phyloP scores from a whole-genome alignment of 2,113 vertebrate genomes.

The Henicopernis longicauda region DNA sequence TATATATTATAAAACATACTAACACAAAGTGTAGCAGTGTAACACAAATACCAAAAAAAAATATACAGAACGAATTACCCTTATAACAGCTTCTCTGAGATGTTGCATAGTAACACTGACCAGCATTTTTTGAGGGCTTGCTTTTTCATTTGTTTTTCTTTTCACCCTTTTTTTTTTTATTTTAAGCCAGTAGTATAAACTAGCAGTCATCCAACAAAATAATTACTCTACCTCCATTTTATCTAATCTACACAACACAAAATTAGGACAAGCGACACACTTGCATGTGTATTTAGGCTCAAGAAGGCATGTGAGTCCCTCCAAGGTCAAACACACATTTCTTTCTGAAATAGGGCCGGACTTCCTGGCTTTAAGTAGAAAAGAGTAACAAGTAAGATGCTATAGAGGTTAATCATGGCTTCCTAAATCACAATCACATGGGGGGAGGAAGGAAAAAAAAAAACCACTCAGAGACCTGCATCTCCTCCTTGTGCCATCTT shows the following conservation, averaged over 20 bases:
- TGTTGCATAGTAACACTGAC: not conserved
- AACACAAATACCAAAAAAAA: not conserved
- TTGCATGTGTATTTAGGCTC: not conserved
- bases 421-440: not conserved
- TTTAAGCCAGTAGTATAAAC: not conserved
- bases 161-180: not conserved
- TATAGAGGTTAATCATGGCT: not conserved
- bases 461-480: no score
- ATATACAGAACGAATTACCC: rapidly evolving
- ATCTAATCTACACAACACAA: not conserved
- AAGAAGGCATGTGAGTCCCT: not conserved
- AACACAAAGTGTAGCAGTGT: rapidly evolving
- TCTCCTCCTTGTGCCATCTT: not conserved
- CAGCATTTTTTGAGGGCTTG: not conserved
- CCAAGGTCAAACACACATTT: not conserved
- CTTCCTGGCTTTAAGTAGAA: not conserved
- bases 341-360: not conserved
- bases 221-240: not conserved
- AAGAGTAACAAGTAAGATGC: not conserved
- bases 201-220: not conserved
- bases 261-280: not conserved
- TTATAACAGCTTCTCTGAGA: not conserved
- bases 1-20: not conserved
- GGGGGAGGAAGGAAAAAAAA: no score
- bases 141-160: not conserved